Conservation (phyloP, 2,797 vertebrate species). For the Telmatherina bonti region DNA sequence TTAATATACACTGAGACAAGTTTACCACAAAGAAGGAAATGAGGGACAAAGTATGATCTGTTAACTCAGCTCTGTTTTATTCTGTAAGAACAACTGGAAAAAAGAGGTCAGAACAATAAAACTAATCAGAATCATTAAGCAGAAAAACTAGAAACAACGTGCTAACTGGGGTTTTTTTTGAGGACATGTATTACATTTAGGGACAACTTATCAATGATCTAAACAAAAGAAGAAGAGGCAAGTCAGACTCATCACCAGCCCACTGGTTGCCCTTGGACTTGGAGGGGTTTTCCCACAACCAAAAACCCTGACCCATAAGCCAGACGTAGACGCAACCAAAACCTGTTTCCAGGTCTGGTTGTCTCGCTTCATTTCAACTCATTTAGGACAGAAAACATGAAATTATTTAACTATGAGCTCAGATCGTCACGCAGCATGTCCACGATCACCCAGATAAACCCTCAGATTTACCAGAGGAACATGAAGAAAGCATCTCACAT, state of each 20-base stretch:
- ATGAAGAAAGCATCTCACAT: too few species aligned
- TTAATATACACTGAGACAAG: too few species aligned
- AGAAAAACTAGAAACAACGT: too few species aligned
- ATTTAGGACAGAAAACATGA: not conserved
- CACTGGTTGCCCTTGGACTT: constrained; percentile 5
- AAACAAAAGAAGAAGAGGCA: not conserved
- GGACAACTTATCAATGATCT: constrained; percentile 1
- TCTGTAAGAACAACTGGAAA: too few species aligned
- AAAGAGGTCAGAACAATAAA: too few species aligned
- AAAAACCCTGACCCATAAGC: not conserved
- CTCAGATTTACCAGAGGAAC: not conserved
- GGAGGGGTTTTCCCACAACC: constrained; percentile 36
- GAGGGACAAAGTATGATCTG: too few species aligned
- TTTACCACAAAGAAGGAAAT: too few species aligned
- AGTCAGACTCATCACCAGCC: constrained; percentile 7
- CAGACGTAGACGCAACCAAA: not conserved
- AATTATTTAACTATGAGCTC: not conserved
- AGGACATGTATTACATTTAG: not conserved
- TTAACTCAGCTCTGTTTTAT: too few species aligned
- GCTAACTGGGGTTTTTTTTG: too few species aligned
- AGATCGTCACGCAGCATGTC: not conserved
- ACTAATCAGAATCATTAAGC: too few species aligned
- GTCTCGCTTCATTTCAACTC: not conserved
- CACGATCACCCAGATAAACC: not conserved
- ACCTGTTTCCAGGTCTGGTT: constrained; percentile 8